These are phyloP conservation scores for Piaya cayana DNA, from an alignment of 2,113 vertebrate species.

Conservation along the genomic window DNA sequence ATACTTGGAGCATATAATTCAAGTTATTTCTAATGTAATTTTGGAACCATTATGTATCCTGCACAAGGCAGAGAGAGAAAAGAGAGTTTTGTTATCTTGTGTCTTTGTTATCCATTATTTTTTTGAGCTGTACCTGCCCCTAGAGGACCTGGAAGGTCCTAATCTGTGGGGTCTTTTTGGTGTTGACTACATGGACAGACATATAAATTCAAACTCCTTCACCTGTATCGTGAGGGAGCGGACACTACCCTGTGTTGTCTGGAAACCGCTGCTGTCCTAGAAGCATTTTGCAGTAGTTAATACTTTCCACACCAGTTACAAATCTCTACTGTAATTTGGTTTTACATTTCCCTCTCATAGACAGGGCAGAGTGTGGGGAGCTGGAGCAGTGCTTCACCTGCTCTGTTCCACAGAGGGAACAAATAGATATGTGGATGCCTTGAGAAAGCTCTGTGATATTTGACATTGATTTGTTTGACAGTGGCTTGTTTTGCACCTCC, in stretches of 20 bases:
- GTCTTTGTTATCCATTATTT: background rate
- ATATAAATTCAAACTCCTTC: background rate
- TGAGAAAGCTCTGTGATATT: background rate
- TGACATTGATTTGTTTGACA: background rate
- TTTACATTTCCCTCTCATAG: background rate
- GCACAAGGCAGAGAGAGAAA: background rate
- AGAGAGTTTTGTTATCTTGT: background rate
- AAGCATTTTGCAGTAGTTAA: background rate
- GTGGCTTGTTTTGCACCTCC: background rate
- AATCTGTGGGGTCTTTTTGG: background rate
- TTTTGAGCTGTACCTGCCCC: background rate
- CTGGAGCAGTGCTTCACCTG: background rate
- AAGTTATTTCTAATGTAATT: background rate
- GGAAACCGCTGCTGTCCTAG: background rate
- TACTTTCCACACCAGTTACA: background rate
- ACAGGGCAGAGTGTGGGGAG: background rate
- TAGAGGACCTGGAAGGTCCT: background rate
- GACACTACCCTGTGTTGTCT: background rate
- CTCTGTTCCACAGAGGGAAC: background rate
- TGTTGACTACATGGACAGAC: background rate
- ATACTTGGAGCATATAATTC: background rate
- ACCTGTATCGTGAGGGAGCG: background rate
- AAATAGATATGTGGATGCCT: rapidly evolving
- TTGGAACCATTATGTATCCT: background rate
- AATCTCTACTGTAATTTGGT: background rate